phyloP scores from a whole-genome alignment of 2,888 invertebrate species.

The Augochlorella aurata region DNA sequence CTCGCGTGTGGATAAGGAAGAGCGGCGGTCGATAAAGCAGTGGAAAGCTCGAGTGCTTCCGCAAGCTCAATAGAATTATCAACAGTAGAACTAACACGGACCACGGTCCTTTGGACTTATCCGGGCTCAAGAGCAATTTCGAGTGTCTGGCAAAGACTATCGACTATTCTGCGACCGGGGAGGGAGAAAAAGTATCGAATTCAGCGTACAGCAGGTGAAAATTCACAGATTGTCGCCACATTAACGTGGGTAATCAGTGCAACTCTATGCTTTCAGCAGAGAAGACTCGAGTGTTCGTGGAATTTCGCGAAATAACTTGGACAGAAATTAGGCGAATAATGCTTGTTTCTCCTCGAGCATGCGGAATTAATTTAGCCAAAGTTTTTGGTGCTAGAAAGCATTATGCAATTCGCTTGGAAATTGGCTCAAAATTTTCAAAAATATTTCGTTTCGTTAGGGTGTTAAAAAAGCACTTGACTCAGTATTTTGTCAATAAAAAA shows the following conservation, averaged over 20 bases:
- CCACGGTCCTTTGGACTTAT: constrained; percentile 6
- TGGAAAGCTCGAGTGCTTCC: constrained; percentile 25
- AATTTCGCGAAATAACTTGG: not conserved
- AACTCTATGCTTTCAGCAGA: not conserved
- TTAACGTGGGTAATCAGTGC: not conserved
- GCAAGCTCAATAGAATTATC: constrained; percentile 46
- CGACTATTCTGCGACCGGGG: constrained; percentile 20
- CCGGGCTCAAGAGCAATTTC: not conserved
- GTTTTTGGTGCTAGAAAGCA: too few relatives aligned
- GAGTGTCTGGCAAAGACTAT: constrained; percentile 27
- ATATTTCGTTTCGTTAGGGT: too few relatives aligned
- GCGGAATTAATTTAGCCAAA: not conserved
- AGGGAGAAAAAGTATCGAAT: constrained; percentile 32
- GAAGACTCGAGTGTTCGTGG: not conserved
- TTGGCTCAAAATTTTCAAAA: too few relatives aligned
- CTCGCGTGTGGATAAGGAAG: constrained; percentile 58
- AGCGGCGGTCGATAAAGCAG: constrained; percentile 55
- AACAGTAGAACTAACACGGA: constrained; percentile 16
- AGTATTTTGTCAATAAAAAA: too few relatives aligned
- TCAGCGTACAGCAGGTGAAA: constrained; percentile 13
- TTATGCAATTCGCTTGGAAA: too few relatives aligned
- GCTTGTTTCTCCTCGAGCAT: not conserved
- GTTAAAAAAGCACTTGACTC: too few relatives aligned
- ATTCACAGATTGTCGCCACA: constrained; percentile 13
- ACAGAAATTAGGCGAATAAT: not conserved